A percentile compares a stretch with the other conserved stretches of the same genome.
Conservation (phyloP, 2,113 vertebrate species). For the Scomber japonicus region DNA sequence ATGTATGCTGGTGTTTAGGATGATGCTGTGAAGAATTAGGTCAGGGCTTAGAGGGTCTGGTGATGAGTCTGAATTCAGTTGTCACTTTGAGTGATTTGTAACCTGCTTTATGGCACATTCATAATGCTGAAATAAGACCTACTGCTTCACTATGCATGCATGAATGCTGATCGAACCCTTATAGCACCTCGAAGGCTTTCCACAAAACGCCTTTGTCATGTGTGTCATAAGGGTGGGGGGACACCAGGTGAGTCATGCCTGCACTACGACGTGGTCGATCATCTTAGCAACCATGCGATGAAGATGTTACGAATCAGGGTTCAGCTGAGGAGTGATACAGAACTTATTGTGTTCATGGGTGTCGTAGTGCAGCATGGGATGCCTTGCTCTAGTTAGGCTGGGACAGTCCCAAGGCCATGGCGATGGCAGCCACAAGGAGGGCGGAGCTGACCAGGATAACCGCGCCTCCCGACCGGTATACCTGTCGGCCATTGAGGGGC, state of each 20-base stretch:
- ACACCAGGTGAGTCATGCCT: slow-evolving; percentile 37
- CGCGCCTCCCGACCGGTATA: slow-evolving; percentile 72
- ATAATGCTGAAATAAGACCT: slow-evolving; percentile 60
- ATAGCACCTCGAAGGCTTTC: slow-evolving; percentile 60
- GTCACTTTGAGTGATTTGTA: slow-evolving; percentile 29
- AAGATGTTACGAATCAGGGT: slow-evolving; percentile 43
- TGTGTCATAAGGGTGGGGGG: slow-evolving; percentile 50
- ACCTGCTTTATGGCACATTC: slow-evolving; percentile 74
- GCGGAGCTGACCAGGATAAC: slow-evolving; percentile 56
- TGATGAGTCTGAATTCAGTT: slow-evolving; percentile 38
- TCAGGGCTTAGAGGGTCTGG: slow-evolving; percentile 20
- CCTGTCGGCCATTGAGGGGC: slow-evolving; percentile 75
- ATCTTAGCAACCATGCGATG: slow-evolving; percentile 53
- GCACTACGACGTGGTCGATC: slow-evolving; percentile 53
- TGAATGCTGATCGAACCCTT: slow-evolving; percentile 53
- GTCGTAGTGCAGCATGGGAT: slow-evolving; percentile 51
- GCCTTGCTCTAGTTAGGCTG: slow-evolving; percentile 64
- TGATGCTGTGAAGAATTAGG: slow-evolving; percentile 24
- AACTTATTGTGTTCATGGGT: slow-evolving; percentile 58
- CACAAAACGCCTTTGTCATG: slow-evolving; percentile 59
- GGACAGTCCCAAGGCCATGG: slow-evolving; percentile 65
- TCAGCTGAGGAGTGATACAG: slow-evolving; percentile 51
- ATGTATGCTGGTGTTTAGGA: slow-evolving; percentile 16
- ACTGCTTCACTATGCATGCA: slow-evolving; percentile 67
- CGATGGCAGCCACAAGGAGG: slow-evolving; percentile 66